These are phyloP conservation scores for Micronycteris hirsuta DNA, from an alignment of 2,113 vertebrate species.

Conservation along the genomic window DNA sequence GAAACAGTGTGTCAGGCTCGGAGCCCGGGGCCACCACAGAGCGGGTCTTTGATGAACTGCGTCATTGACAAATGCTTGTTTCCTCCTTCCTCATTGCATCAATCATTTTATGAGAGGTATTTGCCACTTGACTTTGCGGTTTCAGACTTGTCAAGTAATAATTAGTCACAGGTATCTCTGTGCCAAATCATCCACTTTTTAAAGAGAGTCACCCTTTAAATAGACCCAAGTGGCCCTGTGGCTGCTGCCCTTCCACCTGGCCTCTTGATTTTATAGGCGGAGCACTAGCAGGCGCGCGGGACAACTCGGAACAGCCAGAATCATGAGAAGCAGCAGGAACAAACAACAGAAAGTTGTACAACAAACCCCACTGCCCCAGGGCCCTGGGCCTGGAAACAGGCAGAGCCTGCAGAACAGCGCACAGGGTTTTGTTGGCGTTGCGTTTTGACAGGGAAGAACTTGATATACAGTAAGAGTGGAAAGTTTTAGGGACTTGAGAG, in stretches of 20 bases:
- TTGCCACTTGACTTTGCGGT: background rate
- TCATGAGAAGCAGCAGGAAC: background rate
- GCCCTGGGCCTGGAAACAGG: too few relatives aligned
- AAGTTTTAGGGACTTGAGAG: too few relatives aligned
- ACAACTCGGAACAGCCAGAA: background rate
- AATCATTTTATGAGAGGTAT: background rate
- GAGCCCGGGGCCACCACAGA: rapidly evolving
- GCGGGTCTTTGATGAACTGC: background rate
- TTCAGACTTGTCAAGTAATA: background rate
- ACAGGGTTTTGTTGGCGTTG: too few relatives aligned
- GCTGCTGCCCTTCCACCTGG: rapidly evolving
- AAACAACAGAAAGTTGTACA: background rate
- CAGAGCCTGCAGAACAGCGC: rapidly evolving
- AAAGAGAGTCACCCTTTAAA: background rate
- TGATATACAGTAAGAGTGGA: rapidly evolving
- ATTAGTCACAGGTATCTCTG: background rate
- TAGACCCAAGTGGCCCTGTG: background rate
- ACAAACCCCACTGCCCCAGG: too few relatives aligned
- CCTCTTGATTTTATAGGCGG: background rate
- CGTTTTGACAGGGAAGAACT: background rate
- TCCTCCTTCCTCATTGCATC: background rate
- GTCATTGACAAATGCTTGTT: background rate
- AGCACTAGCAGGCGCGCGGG: background rate
- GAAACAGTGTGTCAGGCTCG: rapidly evolving
- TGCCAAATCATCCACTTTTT: background rate